Evolutionary conservation across 2,797 vertebrate species (phyloP).

Genomic region (Phrynocephalus forsythii): DNA sequence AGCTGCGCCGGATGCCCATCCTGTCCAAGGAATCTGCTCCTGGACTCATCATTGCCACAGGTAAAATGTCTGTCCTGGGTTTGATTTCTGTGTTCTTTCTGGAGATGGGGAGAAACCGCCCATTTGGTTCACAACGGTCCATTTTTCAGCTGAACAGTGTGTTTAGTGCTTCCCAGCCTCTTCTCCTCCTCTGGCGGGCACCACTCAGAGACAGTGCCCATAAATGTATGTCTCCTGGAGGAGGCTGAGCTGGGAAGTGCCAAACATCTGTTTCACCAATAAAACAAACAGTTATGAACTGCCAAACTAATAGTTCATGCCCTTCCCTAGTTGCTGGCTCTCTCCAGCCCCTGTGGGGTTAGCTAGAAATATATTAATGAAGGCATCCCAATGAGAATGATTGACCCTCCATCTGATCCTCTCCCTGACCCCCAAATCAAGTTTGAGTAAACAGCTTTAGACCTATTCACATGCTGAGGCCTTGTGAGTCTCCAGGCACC

Average conservation of each 20-base stretch:
- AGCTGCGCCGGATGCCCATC: constrained; percentile 93
- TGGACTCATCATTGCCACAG: constrained; percentile 94
- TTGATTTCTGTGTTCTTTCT: neutral
- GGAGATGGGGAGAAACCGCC: no score
- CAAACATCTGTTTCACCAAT: no score
- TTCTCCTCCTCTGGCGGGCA: no score
- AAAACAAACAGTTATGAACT: no score
- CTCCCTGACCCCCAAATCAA: neutral
- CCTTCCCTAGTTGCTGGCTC: neutral
- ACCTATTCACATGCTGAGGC: no score
- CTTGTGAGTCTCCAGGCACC: neutral
- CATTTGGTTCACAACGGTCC: no score
- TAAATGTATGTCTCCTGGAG: no score
- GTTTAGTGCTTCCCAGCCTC: no score
- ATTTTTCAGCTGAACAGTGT: no score
- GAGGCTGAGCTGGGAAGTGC: no score
- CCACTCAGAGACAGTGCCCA: no score
- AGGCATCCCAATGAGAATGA: neutral
- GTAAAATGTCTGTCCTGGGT: constrained; percentile 68
- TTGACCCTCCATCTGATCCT: neutral
- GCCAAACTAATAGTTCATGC: no score
- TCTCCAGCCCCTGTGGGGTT: neutral
- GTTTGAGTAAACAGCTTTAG: neutral
- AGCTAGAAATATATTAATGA: neutral
- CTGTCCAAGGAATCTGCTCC: constrained; percentile 96